A percentile compares a stretch with the other conserved stretches of the same genome.
Evolutionary conservation across 1,140 invertebrate species (phyloP).

Genomic region (Drosophila miranda): DNA sequence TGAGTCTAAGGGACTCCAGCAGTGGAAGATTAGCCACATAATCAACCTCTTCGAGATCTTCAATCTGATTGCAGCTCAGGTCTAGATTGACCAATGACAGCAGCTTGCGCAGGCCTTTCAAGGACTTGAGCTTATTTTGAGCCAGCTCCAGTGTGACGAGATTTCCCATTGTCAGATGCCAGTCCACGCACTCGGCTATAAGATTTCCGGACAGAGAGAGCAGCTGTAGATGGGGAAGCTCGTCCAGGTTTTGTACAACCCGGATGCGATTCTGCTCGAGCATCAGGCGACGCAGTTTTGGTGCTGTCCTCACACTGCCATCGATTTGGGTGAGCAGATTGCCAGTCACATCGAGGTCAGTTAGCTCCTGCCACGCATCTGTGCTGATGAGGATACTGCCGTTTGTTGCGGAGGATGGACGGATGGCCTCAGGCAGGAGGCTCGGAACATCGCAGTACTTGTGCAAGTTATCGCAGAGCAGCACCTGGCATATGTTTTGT

Average conservation of each 20-base stretch:
- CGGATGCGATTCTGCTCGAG: conserved; percentile 90
- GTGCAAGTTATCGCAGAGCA: conserved; percentile 90
- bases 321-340: conserved; percentile 92
- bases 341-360: conserved; percentile 89
- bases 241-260: conserved; percentile 89
- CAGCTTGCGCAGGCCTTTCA: conserved; percentile 91
- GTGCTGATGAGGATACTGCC: conserved; percentile 36
- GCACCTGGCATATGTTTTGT: conserved; percentile 86
- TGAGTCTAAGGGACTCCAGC: conserved; percentile 92
- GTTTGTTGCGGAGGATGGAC: conserved; percentile 6
- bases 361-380: conserved; percentile 86
- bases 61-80: conserved; percentile 92
- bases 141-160: conserved; percentile 93
- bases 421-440: conserved; percentile 39
- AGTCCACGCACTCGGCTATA: conserved; percentile 87
- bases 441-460: conserved; percentile 82
- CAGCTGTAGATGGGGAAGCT: conserved; percentile 89
- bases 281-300: conserved; percentile 88
- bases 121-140: conserved; percentile 90
- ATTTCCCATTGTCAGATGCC: conserved; percentile 94
- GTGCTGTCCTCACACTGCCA: conserved; percentile 90
- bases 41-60: conserved; percentile 91
- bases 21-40: conserved; percentile 91
- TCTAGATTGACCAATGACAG: conserved; percentile 93
- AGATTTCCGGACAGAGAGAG: conserved; percentile 92